phyloP scores from a whole-genome alignment of 2,888 invertebrate genomes.

The Aphodius granarius region DNA sequence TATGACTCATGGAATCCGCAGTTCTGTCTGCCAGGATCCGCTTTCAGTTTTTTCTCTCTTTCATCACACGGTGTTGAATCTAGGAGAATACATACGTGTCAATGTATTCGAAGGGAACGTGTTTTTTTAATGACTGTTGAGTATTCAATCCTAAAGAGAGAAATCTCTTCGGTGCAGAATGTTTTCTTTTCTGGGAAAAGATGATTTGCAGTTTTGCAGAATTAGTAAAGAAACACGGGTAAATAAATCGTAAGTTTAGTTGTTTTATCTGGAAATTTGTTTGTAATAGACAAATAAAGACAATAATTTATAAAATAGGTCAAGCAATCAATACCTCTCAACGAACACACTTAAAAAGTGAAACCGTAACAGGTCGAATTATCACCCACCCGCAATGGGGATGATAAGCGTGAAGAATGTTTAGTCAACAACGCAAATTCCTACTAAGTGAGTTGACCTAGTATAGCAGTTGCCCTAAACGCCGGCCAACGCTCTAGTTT shows the following conservation, averaged over 20 bases:
- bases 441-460: not conserved
- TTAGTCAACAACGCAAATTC: not conserved
- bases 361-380: not conserved
- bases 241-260: not conserved
- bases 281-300: not conserved
- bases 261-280: not conserved
- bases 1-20: not conserved
- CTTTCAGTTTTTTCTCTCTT: not conserved
- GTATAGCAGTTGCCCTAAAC: not conserved
- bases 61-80: not conserved
- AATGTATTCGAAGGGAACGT: not conserved
- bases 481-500: not conserved
- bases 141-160: not conserved
- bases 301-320: not conserved
- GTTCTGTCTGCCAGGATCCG: not conserved
- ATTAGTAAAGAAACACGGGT: not conserved
- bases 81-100: not conserved
- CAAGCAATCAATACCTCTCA: not conserved
- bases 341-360: not conserved
- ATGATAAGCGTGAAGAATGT: not conserved
- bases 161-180: not conserved
- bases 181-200: not conserved
- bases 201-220: not conserved
- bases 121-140: not conserved
- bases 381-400: not conserved